Evolutionary conservation across 2,888 invertebrate genomes (phyloP).

Genomic region (Diaphora mendica): DNA sequence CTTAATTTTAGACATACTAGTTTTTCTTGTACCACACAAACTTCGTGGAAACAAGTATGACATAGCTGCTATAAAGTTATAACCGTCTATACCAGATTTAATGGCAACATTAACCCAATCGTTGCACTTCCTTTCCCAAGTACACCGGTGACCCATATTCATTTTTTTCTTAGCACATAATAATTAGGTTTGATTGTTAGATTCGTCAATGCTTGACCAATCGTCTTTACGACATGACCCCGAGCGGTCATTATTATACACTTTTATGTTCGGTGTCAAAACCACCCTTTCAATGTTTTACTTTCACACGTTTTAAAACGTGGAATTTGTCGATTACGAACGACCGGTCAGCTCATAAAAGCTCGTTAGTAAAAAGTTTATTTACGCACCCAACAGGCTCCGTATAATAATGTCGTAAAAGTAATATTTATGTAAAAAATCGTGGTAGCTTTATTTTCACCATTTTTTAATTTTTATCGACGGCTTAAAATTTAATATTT

Average conservation of each 20-base stretch:
- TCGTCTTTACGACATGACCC: slow-evolving; percentile 75
- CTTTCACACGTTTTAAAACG: slow-evolving; percentile 83
- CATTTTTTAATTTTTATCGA: slow-evolving; percentile 53
- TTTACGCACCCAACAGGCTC: slow-evolving; percentile 60
- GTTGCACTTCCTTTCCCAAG: slow-evolving; percentile 80
- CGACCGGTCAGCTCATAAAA: slow-evolving; percentile 78
- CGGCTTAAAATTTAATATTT: slow-evolving; percentile 48
- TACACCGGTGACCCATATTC: slow-evolving; percentile 77
- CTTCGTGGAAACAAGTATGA: not conserved
- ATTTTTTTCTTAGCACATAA: slow-evolving; percentile 65
- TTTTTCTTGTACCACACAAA: not conserved
- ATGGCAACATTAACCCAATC: slow-evolving; percentile 23
- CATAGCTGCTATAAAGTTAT: not conserved
- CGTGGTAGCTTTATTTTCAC: slow-evolving; percentile 45
- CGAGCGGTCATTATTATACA: slow-evolving; percentile 67
- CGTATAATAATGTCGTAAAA: slow-evolving; percentile 83
- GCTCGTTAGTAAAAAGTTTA: slow-evolving; percentile 62
- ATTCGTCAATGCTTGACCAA: slow-evolving; percentile 82
- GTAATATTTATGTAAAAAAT: slow-evolving; percentile 70
- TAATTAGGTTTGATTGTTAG: slow-evolving; percentile 68
- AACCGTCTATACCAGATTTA: slow-evolving; percentile 27
- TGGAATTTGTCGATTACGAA: slow-evolving; percentile 73
- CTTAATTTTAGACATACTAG: not conserved
- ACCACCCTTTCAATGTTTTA: slow-evolving; percentile 74
- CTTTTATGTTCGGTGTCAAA: slow-evolving; percentile 67